Evolutionary conservation across 2,888 invertebrate genomes (phyloP), one percentile per base, ranked within the genome.

Genomic region (Ischnura elegans): DNA sequence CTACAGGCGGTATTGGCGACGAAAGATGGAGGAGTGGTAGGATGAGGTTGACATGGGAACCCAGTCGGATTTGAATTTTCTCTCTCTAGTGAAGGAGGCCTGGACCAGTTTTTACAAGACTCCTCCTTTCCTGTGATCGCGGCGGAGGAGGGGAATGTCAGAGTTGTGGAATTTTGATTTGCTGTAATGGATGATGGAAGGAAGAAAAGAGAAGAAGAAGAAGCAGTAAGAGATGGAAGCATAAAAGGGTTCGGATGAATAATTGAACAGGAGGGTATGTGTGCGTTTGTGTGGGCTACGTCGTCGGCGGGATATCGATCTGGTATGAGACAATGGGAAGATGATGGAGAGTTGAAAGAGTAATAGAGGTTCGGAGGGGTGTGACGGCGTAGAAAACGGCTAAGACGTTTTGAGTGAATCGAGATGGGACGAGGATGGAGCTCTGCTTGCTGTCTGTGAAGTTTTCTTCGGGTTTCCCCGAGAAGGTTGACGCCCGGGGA

Each of bases 121-220:
- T n/a, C 29, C 13, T 55, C 55, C 21, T 19, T 19, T 55, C 21
- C 16, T 21, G 29, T 1, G 66, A 8, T n/a, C 16, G 66, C 5
- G 66, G 25, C 25, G 25, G 16, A 55, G 21, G 6, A 29, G 29
- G n/a, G 13, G 66, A 29, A 21, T n/a, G 66, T n/a, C 29, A 29
- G 66, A 66, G 66, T 29, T 66, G 29, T 29, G 66, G 66, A 66
- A 66, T 66, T 66, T n/a, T n/a, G 66, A n/a, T 66, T 66, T n/a
- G 66, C 29, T 29, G 29, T 66, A n/a, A 66, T 66, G 29, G 66
- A n/a, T n/a, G 66, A n/a, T 19, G 61, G 61, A 19, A 19, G 61
- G 61, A 10, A 19, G 47, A 47, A 13, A 16, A 55, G 55, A 55
- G 55, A 10, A 55, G 29, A n/a, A 66, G 5, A 47, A 47, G 5